Evolutionary conservation across 1,140 invertebrate genomes (phyloP), one percentile per base, ranked within the genome.

Genomic region (Cydia amplana): DNA sequence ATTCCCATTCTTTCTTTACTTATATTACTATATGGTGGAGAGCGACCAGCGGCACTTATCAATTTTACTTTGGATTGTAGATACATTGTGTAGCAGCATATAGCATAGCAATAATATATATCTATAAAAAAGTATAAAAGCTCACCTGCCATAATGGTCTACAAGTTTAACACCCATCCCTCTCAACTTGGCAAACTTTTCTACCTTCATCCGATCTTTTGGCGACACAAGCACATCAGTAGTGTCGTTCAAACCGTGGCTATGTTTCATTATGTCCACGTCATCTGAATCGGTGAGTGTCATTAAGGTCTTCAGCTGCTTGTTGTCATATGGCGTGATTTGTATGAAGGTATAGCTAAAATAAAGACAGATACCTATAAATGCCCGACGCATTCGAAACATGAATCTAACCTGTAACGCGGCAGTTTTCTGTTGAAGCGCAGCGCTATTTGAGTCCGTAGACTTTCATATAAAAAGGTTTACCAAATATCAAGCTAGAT

Each of bases 121-220:
- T n/a, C n/a, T n/a, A n/a, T n/a, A n/a, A 28, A 32, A 60, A 60
- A 5, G 9, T 40, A 10, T 10, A 23, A 32, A 16, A 36, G 6
- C 65, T 18, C 16, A 70, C 65, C 65, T 36, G 65, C 65, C 65
- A 43, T 70, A 70, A 40, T 70, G 28, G 9, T 36, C 28, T 70
- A 36, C 16, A n/a, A 1, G 2, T 36, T 70, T 36, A 10, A 70
- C 32, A n/a, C 20, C 16, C 16, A 70, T 40, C 6, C 65, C 16
- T 10, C 14, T 32, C 9, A n/a, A 12, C 28, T 36, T 70, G 7
- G 32, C 28, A 67, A 67, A 67, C 9, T 12, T 32, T 32, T 40
- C 65, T 20, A 70, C 4, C 5, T 18, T 18, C n/a, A 2, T 7
- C 4, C n/a, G 28, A n/a, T 70, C 16, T 14, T 43, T 14, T 6